Evolutionary conservation across 2,113 vertebrate species (phyloP), one percentile per base, ranked within the genome.

Genomic region (Calypte anna): DNA sequence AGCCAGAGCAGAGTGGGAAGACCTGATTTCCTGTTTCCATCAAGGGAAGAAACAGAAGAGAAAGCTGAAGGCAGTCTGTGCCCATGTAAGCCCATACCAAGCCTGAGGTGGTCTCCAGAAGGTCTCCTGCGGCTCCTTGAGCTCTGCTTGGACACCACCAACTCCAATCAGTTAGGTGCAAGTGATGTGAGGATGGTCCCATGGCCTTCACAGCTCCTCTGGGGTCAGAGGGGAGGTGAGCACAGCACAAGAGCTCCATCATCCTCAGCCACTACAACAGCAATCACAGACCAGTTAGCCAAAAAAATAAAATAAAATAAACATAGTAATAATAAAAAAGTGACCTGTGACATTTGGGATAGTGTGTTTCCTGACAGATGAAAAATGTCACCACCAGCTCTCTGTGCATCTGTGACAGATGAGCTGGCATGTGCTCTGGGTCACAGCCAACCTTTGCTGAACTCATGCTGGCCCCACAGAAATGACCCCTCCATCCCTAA

Each of bases 391-490:
- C 83, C 76, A 86, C 9, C 59, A 68, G 5, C 21, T 50, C 48
- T 46, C 33, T 44, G 44, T 44, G 54, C 31, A 68, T 46, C 80
- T 3, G 0, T 72, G 73, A 88, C 69, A 93, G 50, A 91, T 36
- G 61, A 81, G 80, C 66, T 94, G 80, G 91, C 36, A 85, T 24
- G 67, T 73, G 84, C 84, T 82, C 24, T 28, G 54, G 93, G 94
- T 69, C 93, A 87, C 77, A 72, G 77, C 16, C 86, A 92, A 76
- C 86, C 94, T 94, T 79, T 85, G 77, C 66, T 93, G 67, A 94
- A 73, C 70, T 82, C 74, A 27, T 0, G 0, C 10, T 91, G 72
- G 28, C 43, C 78, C 62, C 51, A 25, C 40, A 82, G 79, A 94
- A 73, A 69, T 55, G 15, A 80, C 12, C 22, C 24, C 19, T 4